Conservation (phyloP, 2,797 vertebrate species). For the Coluber constrictor region DNA sequence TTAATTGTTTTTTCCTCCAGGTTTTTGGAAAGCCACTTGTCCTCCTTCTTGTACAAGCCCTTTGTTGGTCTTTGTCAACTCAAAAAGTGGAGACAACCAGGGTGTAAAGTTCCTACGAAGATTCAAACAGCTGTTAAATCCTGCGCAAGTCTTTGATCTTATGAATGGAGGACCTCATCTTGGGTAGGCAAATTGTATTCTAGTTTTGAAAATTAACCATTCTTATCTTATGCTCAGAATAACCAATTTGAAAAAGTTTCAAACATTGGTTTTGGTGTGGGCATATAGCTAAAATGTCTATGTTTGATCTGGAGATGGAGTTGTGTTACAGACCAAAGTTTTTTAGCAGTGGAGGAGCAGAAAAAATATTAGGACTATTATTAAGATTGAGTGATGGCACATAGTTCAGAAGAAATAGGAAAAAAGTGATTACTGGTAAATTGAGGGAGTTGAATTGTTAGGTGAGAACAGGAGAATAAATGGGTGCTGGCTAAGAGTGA, state of each 20-base stretch:
- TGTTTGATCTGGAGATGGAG: background rate
- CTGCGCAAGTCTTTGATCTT: slow-evolving; percentile 95
- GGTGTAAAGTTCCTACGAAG: slow-evolving; percentile 93
- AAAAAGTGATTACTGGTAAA: background rate
- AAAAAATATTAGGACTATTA: background rate
- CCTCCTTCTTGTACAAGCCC: slow-evolving; percentile 93
- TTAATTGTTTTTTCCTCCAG: slow-evolving; percentile 57
- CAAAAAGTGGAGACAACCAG: slow-evolving; percentile 96
- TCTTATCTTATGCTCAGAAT: background rate
- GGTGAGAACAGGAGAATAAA: background rate
- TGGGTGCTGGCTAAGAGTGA: background rate
- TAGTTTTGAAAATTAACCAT: background rate
- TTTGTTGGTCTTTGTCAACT: slow-evolving; percentile 93
- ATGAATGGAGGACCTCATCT: slow-evolving; percentile 98
- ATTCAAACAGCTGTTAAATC: slow-evolving; percentile 95
- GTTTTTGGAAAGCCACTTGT: slow-evolving; percentile 96
- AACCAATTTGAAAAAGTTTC: background rate
- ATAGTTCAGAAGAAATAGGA: background rate
- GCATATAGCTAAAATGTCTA: background rate
- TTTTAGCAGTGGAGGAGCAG: background rate
- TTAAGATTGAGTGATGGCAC: background rate
- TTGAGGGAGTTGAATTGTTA: background rate
- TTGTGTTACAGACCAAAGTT: background rate
- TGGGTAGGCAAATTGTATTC: slow-evolving; percentile 74
- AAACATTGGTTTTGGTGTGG: background rate